phyloP scores from a whole-genome alignment of 2,113 vertebrate genomes.

The Stegastes partitus region DNA sequence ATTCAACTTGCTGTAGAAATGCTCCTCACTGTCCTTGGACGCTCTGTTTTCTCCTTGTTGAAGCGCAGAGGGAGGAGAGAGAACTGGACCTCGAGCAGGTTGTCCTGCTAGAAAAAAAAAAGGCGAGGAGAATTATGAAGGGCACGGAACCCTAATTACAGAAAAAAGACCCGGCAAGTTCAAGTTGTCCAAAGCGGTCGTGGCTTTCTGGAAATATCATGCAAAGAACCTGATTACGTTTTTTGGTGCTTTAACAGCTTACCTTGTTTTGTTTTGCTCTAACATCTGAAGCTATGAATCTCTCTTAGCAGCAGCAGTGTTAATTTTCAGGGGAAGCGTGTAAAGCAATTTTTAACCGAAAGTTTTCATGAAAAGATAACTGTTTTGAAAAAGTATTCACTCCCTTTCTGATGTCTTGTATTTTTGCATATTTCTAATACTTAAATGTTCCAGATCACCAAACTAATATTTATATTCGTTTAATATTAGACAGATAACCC shows the following conservation, averaged over 20 bases:
- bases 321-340: background rate
- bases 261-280: conserved; percentile 15
- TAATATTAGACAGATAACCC: too few species aligned
- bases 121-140: conserved; percentile 45
- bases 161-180: conserved; percentile 60
- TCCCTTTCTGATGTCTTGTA: too few species aligned
- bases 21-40: conserved; percentile 28
- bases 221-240: conserved; percentile 48
- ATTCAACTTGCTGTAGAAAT: conserved; percentile 6
- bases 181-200: conserved; percentile 31
- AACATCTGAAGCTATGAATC: background rate
- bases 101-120: conserved; percentile 29
- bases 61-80: conserved; percentile 11
- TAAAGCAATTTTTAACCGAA: background rate
- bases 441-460: too few species aligned
- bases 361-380: background rate
- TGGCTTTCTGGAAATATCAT: conserved; percentile 37
- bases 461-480: too few species aligned
- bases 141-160: conserved; percentile 61
- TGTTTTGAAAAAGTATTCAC: background rate
- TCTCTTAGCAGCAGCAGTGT: background rate
- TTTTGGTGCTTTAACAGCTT: conserved; percentile 6
- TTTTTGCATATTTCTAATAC: too few species aligned
- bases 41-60: conserved; percentile 17
- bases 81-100: conserved; percentile 1